Conservation (phyloP, 1,140 invertebrate genomes). For the Sipha flava region DNA sequence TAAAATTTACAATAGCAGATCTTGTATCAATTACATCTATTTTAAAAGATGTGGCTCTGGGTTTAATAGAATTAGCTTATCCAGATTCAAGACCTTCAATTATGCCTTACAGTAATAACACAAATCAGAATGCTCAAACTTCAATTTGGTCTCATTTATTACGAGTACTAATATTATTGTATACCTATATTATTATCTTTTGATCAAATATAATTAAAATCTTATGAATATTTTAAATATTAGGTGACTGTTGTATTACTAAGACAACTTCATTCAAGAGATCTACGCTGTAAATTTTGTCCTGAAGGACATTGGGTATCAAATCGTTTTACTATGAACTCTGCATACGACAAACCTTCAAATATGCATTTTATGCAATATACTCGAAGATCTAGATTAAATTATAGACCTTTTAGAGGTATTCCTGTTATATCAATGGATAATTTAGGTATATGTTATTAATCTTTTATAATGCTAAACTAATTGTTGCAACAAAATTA, state of each 20-base stretch:
- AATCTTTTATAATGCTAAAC: background rate
- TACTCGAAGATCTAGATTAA: conserved; percentile 45
- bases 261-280: conserved; percentile 71
- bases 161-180: conserved; percentile 46
- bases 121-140: conserved; percentile 34
- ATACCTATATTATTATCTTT: background rate
- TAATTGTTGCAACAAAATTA: no score
- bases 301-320: conserved; percentile 69
- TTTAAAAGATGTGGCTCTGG: conserved; percentile 72
- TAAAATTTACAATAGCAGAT: conserved; percentile 54
- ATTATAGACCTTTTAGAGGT: conserved; percentile 56
- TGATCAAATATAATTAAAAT: background rate
- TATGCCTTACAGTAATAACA: conserved; percentile 41
- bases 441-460: conserved; percentile 46
- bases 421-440: conserved; percentile 54
- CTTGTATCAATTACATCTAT: conserved; percentile 53
- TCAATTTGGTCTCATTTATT: conserved; percentile 52
- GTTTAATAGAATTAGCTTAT: conserved; percentile 81
- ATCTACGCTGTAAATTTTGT: conserved; percentile 67
- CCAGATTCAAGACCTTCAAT: conserved; percentile 57
- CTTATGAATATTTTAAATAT: conserved; percentile 38
- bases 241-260: conserved; percentile 62
- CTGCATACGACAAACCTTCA: conserved; percentile 23
- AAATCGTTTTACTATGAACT: conserved; percentile 51
- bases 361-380: conserved; percentile 39